Evolutionary conservation across 1,140 invertebrate species (phyloP).

Genomic region (Dendrolimus kikuchii): DNA sequence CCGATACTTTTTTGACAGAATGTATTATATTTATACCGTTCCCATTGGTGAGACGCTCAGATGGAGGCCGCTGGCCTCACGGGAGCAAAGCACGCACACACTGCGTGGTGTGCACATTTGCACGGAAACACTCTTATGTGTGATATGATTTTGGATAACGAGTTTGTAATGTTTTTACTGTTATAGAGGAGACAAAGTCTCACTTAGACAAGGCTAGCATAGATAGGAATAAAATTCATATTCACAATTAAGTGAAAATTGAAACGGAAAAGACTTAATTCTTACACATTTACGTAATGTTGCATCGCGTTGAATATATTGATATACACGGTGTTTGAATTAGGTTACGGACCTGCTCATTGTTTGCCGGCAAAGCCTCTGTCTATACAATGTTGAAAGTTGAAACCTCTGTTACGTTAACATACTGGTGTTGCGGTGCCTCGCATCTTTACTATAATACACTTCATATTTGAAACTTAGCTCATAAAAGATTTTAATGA

Average conservation of each 20-base stretch:
- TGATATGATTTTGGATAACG: slow-evolving; percentile 34
- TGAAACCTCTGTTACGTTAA: slow-evolving; percentile 17
- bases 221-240: slow-evolving; percentile 65
- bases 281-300: slow-evolving; percentile 64
- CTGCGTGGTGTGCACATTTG: slow-evolving; percentile 1
- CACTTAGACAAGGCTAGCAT: slow-evolving; percentile 66
- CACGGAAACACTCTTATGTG: slow-evolving; percentile 16
- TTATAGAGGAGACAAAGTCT: slow-evolving; percentile 61
- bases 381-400: slow-evolving; percentile 13
- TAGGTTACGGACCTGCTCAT: slow-evolving; percentile 36
- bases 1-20: background rate
- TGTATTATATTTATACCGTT: slow-evolving; percentile 13
- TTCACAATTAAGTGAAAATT: slow-evolving; percentile 63
- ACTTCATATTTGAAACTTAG: slow-evolving; percentile 33
- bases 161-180: slow-evolving; percentile 64
- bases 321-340: slow-evolving; percentile 51
- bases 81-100: slow-evolving; percentile 2
- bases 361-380: slow-evolving; percentile 15
- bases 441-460: slow-evolving; percentile 17
- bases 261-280: slow-evolving; percentile 71
- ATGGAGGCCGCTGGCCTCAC: slow-evolving; percentile 7
- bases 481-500: slow-evolving; percentile 30
- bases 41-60: slow-evolving; percentile 7
- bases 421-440: slow-evolving; percentile 22
- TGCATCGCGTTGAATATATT: slow-evolving; percentile 62